Conservation (phyloP, 1,140 invertebrate species). For the Pomacea maculata region DNA sequence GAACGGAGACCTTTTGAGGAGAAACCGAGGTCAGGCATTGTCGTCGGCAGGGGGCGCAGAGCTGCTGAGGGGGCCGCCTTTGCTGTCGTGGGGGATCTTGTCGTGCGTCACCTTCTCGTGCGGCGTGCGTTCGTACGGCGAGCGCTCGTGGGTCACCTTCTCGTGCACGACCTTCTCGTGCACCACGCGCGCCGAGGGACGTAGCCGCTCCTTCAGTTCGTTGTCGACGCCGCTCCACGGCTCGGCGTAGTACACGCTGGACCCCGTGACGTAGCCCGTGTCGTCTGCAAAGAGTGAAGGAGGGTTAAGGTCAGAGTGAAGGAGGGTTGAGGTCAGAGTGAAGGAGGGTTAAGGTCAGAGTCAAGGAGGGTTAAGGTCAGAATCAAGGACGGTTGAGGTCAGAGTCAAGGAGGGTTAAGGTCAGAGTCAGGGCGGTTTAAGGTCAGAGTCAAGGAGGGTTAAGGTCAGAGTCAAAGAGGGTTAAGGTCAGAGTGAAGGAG, state of each 20-base stretch:
- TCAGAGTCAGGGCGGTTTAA: too few species aligned
- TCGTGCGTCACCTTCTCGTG: not conserved
- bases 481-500: too few species aligned
- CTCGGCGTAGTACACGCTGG: conserved; percentile 12
- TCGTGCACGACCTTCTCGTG: not conserved
- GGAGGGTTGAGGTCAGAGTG: too few species aligned
- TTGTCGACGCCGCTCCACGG: conserved; percentile 3
- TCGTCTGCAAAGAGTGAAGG: not conserved
- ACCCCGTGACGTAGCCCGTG: conserved; percentile 7
- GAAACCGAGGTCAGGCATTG: conserved; percentile 6
- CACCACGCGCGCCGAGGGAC: not conserved
- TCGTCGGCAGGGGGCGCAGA: conserved; percentile 4
- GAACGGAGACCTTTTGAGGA: too few species aligned
- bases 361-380: too few species aligned
- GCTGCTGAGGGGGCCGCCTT: not conserved
- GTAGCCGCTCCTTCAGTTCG: not conserved
- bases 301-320: not conserved
- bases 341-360: too few species aligned
- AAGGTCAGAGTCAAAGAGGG: too few species aligned
- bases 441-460: too few species aligned
- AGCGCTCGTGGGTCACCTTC: not conserved
- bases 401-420: too few species aligned
- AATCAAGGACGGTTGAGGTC: too few species aligned
- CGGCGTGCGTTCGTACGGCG: not conserved
- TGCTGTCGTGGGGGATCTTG: not conserved